Evolutionary conservation across 1,140 invertebrate genomes (phyloP).

Genomic region (Drosophila persimilis): DNA sequence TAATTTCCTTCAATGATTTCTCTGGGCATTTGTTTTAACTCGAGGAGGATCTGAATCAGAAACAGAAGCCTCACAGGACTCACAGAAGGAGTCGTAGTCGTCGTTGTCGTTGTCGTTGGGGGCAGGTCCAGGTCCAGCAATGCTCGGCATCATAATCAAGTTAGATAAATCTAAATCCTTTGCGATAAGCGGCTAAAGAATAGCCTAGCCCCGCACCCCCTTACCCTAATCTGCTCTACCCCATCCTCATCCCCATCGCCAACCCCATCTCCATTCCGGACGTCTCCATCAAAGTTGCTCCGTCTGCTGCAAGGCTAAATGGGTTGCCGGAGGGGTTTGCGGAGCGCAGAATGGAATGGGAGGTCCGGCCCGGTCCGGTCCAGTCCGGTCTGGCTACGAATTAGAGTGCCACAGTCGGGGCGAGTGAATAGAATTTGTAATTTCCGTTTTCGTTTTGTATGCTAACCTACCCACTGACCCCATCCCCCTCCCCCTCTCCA

Average conservation of each 20-base stretch:
- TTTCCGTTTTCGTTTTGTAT: slow-evolving; percentile 78
- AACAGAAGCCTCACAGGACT: slow-evolving; percentile 16
- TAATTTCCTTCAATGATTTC: slow-evolving; percentile 80
- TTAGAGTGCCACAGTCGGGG: slow-evolving; percentile 67
- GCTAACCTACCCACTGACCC: slow-evolving; percentile 27
- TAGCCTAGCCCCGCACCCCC: slow-evolving; percentile 28
- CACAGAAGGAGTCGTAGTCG: not conserved
- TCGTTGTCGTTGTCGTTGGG: no score
- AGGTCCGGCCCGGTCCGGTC: not conserved
- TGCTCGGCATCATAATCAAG: slow-evolving; percentile 67
- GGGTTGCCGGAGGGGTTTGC: slow-evolving; percentile 3
- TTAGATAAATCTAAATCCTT: slow-evolving; percentile 80
- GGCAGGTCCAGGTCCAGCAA: not conserved
- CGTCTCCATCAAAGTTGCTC: slow-evolving; percentile 43
- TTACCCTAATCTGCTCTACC: no score
- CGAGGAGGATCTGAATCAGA: no score
- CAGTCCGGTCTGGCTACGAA: slow-evolving; percentile 42
- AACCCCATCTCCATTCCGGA: not conserved
- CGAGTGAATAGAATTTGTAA: slow-evolving; percentile 80
- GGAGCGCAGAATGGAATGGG: not conserved
- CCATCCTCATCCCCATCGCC: not conserved
- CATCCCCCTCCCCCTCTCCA: no score
- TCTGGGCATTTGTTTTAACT: slow-evolving; percentile 71
- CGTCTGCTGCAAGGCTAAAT: slow-evolving; percentile 39
- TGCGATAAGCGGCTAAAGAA: slow-evolving; percentile 77